Evolutionary conservation across 2,888 invertebrate species (phyloP).

Genomic region (Drosophila mimetica): DNA sequence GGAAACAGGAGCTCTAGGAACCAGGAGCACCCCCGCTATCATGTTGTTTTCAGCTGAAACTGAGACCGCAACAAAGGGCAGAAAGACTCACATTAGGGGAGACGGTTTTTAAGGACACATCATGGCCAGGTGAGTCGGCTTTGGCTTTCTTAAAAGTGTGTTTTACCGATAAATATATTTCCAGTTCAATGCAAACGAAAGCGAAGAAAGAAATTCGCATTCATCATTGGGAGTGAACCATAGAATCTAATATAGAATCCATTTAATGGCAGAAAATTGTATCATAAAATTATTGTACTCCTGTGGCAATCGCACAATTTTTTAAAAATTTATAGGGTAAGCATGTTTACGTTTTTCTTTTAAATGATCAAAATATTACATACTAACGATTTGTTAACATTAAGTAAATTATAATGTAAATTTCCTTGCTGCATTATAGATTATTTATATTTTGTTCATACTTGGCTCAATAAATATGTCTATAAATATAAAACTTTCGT

Average conservation of each 20-base stretch:
- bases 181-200: conserved; percentile 51
- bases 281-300: too few relatives aligned
- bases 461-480: too few relatives aligned
- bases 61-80: conserved; percentile 50
- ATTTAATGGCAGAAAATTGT: not conserved
- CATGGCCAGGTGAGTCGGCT: conserved; percentile 44
- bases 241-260: not conserved
- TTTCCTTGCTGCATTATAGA: too few relatives aligned
- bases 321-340: too few relatives aligned
- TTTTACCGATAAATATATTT: conserved; percentile 49
- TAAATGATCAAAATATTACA: too few relatives aligned
- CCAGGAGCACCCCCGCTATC: conserved; percentile 17
- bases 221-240: conserved; percentile 21
- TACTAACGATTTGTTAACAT: too few relatives aligned
- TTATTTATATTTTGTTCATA: too few relatives aligned
- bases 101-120: conserved; percentile 30
- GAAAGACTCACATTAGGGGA: conserved; percentile 37
- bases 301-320: too few relatives aligned
- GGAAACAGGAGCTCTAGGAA: conserved; percentile 10
- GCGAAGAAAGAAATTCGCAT: conserved; percentile 49
- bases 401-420: too few relatives aligned
- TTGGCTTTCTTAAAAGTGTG: conserved; percentile 30
- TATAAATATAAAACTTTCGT: too few relatives aligned
- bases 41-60: conserved; percentile 63
- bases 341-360: too few relatives aligned